Evolutionary conservation across 2,888 invertebrate species (phyloP).

Genomic region (Dendrolimus pini): DNA sequence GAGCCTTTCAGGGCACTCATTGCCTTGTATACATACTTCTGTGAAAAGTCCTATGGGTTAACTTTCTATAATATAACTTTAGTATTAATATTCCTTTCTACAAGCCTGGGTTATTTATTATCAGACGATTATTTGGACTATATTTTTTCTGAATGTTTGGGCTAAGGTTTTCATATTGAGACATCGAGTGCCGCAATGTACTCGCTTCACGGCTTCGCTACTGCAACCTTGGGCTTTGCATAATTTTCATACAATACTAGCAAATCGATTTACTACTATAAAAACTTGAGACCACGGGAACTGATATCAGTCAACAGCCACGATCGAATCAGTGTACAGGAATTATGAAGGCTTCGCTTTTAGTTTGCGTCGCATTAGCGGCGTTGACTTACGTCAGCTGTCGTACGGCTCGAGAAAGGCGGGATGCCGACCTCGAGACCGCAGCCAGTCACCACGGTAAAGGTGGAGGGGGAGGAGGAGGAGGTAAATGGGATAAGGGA

Average conservation of each 20-base stretch:
- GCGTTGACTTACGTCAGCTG: conserved; percentile 72
- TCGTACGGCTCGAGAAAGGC: conserved; percentile 64
- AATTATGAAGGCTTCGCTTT: conserved; percentile 54
- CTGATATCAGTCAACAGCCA: conserved; percentile 53
- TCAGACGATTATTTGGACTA: neutral
- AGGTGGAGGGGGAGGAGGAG: conserved; percentile 17
- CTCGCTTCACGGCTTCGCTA: conserved; percentile 33
- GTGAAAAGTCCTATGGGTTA: no score
- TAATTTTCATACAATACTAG: conserved; percentile 62
- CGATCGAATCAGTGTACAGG: conserved; percentile 40
- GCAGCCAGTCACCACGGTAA: conserved; percentile 64
- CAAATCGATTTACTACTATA: conserved; percentile 56
- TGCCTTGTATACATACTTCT: no score
- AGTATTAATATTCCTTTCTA: no score
- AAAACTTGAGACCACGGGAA: conserved; percentile 44
- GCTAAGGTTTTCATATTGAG: conserved; percentile 35
- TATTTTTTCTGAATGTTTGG: neutral
- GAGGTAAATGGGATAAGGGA: conserved; percentile 73
- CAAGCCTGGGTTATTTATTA: no score
- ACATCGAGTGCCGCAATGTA: conserved; percentile 54
- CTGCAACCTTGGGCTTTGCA: conserved; percentile 69
- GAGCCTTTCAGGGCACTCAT: no score
- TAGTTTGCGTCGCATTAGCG: conserved; percentile 62
- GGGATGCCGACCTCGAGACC: conserved; percentile 70
- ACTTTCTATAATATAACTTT: no score